Evolutionary conservation across 2,888 invertebrate species (phyloP).

Genomic region (Tinea pellionella): DNA sequence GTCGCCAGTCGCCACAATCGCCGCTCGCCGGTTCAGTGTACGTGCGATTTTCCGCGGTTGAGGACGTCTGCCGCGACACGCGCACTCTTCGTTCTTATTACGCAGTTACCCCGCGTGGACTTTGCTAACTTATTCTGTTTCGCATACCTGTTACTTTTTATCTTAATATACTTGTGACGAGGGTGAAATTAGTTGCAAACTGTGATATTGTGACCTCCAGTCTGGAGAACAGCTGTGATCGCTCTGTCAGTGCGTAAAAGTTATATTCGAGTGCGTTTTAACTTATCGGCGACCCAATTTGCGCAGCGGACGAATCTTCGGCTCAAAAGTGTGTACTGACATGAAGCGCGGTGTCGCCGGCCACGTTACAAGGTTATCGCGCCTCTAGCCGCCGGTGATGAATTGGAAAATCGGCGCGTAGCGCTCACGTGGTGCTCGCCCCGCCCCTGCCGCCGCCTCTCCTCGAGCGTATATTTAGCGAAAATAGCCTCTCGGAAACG

Average conservation of each 20-base stretch:
- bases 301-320: slow-evolving; percentile 28
- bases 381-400: slow-evolving; percentile 63
- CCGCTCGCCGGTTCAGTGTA: slow-evolving; percentile 56
- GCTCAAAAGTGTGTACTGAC: slow-evolving; percentile 36
- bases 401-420: slow-evolving; percentile 70
- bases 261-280: not conserved
- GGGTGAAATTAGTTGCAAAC: slow-evolving; percentile 19
- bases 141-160: not conserved
- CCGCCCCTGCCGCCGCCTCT: slow-evolving; percentile 48
- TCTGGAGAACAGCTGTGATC: slow-evolving; percentile 7
- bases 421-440: slow-evolving; percentile 65
- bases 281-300: slow-evolving; percentile 9
- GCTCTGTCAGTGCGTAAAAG: slow-evolving; percentile 1
- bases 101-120: slow-evolving; percentile 67
- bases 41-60: slow-evolving; percentile 57
- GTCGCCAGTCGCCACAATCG: slow-evolving; percentile 30
- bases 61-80: slow-evolving; percentile 45
- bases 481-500: slow-evolving; percentile 67
- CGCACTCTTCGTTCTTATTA: slow-evolving; percentile 51
- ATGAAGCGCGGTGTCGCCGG: slow-evolving; percentile 50
- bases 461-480: slow-evolving; percentile 66
- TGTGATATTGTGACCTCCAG: slow-evolving; percentile 2
- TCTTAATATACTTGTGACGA: slow-evolving; percentile 20
- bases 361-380: slow-evolving; percentile 69
- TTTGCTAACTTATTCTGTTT: slow-evolving; percentile 19